Base-by-base conservation (phyloP, 1,140 invertebrate genomes). In the Sitobion miscanthi region DNA sequence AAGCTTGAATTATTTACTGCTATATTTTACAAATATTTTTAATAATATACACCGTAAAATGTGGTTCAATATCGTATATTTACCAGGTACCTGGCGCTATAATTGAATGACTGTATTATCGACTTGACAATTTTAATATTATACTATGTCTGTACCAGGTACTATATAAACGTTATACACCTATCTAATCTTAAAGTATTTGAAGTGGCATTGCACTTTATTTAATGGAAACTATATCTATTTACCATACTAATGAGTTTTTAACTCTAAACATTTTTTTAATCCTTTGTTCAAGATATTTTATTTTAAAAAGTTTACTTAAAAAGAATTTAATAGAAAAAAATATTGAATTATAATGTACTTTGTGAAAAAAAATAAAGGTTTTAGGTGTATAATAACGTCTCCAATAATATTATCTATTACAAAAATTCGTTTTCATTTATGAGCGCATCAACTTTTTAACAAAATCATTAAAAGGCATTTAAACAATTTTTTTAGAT, bases 161-260 rank as follows among this genome's bases (percentile, higher is more conserved):
- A 35, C n/a, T 83, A 38, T 30, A 47, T 86, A 86, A 86, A 45
- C 42, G n/a, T 85, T 86, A 30, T 47, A 86, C 25, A 14, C 45
- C 35, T 45, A 85, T 85, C 3, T 42, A 87, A 87, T 87, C 45
- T 47, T 2, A n/a, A 47, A 45, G 30, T 88, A 88, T 49, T 49
- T 49, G 30, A 90, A 62, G 57, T 90, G 88, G 62, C 54, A 90
- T 90, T 69, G 57, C 54, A 90, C 52, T 62, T 90, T 90, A 69
- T 90, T 90, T 90, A 69, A 90, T 69, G 62, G 45, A 91, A 91
- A 91, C 17, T 52, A 38, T 54, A 91, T 91, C 42, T 91, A 49
- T 91, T 82, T 83, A 91, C 90, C 90, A 91, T 91, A 38, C 23
- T 91, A 91, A 91, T 83, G 47, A 82, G 45, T 82, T 91, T 91